Conservation (phyloP, 1,140 invertebrate genomes). For the Hyposmocoma kahamanoa region DNA sequence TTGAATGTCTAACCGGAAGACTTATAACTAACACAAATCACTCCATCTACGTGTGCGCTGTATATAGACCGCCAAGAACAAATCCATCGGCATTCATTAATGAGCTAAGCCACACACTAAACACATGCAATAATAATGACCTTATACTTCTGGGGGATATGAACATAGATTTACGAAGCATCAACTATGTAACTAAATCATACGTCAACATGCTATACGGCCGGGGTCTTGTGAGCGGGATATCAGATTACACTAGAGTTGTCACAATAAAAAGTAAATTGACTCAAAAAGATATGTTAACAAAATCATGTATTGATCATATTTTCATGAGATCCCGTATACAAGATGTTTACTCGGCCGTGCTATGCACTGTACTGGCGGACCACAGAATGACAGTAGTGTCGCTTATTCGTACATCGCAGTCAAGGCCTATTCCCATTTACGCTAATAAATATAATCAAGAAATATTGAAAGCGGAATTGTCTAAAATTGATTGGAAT, state of each 20-base stretch:
- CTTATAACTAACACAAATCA: not conserved
- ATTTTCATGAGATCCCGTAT: not conserved
- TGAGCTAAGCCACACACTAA: not conserved
- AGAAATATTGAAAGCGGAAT: not conserved
- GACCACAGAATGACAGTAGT: conserved; percentile 1
- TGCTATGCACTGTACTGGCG: not conserved
- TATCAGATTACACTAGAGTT: conserved; percentile 1
- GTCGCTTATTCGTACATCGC: not conserved
- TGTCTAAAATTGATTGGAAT: not conserved
- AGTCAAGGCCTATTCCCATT: not conserved
- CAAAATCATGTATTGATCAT: conserved; percentile 17
- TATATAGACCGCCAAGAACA: not conserved
- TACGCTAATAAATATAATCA: not conserved
- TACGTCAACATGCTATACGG: not conserved
- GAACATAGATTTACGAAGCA: not conserved
- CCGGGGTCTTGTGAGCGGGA: not conserved
- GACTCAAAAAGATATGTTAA: not conserved
- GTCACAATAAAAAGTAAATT: not conserved
- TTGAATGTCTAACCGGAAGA: not conserved
- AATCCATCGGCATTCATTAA: not conserved
- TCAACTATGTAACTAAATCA: not conserved
- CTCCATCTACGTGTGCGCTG: not conserved
- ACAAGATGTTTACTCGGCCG: not conserved
- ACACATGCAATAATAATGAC: not conserved
- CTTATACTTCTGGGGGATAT: not conserved